phyloP scores from a whole-genome alignment of 2,888 invertebrate species.

The Blastobasis lacticolella region DNA sequence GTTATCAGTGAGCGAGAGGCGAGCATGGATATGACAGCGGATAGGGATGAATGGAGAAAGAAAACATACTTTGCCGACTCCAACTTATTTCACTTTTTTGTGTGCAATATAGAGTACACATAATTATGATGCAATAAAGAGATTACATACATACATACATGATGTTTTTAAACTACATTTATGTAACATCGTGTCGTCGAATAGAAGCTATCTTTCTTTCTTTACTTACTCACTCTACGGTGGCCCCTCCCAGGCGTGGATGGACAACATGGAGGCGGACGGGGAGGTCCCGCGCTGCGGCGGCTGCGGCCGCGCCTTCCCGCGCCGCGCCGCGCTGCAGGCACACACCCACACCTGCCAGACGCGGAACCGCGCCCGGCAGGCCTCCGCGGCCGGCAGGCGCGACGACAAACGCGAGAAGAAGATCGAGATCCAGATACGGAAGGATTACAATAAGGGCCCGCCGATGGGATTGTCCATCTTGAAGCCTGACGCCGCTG shows the following conservation, averaged over 20 bases:
- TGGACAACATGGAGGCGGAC: slow-evolving; percentile 78
- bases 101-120: too few relatives aligned
- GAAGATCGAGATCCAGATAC: slow-evolving; percentile 60
- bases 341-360: slow-evolving; percentile 81
- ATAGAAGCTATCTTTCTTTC: too few relatives aligned
- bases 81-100: too few relatives aligned
- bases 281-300: slow-evolving; percentile 77
- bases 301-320: slow-evolving; percentile 82
- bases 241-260: slow-evolving; percentile 63
- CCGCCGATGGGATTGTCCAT: slow-evolving; percentile 20
- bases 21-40: too few relatives aligned
- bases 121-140: too few relatives aligned
- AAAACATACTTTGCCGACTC: too few relatives aligned
- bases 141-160: too few relatives aligned
- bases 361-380: slow-evolving; percentile 52
- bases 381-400: slow-evolving; percentile 16
- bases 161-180: too few relatives aligned
- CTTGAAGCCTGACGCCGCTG: slow-evolving; percentile 22
- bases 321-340: slow-evolving; percentile 80
- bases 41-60: too few relatives aligned
- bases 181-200: too few relatives aligned
- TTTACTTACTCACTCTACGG: too few relatives aligned
- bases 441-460: slow-evolving; percentile 60
- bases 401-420: slow-evolving; percentile 39
- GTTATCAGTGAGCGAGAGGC: too few relatives aligned